Evolutionary conservation across 2,113 vertebrate species (phyloP).

Genomic region (Saguinus imperator): DNA sequence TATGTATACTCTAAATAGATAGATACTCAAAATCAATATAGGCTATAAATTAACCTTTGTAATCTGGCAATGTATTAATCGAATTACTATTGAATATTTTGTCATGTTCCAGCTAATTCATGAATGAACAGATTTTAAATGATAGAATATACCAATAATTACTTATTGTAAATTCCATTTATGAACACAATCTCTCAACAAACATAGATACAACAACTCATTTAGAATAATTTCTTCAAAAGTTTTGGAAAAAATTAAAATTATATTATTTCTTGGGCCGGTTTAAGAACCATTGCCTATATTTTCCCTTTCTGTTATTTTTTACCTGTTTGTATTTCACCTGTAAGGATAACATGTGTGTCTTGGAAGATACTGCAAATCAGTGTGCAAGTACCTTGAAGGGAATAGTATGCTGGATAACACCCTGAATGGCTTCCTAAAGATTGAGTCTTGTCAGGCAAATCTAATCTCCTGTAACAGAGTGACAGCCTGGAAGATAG

Average conservation of each 20-base stretch:
- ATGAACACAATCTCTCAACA: background rate
- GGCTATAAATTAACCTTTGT: background rate
- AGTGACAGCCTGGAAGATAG: constrained; percentile 43
- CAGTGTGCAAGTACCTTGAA: constrained; percentile 39
- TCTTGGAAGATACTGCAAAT: constrained; percentile 38
- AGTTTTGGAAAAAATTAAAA: background rate
- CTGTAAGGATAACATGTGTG: background rate
- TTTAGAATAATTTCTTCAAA: constrained; percentile 26
- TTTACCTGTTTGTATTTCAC: background rate
- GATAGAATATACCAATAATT: background rate
- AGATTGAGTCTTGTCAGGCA: constrained; percentile 38
- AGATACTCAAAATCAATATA: background rate
- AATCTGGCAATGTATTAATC: background rate
- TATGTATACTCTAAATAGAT: background rate
- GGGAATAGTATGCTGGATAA: background rate
- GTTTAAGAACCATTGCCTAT: background rate
- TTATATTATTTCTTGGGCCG: background rate
- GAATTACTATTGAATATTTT: constrained; percentile 1
- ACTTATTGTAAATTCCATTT: background rate
- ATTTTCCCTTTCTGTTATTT: background rate
- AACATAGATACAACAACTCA: background rate
- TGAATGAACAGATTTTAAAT: background rate
- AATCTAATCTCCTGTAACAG: constrained; percentile 63
- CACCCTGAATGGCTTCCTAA: constrained; percentile 13
- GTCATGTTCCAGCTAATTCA: constrained; percentile 33